These are phyloP conservation scores for Bothrops jararaca DNA, from an alignment of 2,113 vertebrate genomes.

Conservation along the genomic window DNA sequence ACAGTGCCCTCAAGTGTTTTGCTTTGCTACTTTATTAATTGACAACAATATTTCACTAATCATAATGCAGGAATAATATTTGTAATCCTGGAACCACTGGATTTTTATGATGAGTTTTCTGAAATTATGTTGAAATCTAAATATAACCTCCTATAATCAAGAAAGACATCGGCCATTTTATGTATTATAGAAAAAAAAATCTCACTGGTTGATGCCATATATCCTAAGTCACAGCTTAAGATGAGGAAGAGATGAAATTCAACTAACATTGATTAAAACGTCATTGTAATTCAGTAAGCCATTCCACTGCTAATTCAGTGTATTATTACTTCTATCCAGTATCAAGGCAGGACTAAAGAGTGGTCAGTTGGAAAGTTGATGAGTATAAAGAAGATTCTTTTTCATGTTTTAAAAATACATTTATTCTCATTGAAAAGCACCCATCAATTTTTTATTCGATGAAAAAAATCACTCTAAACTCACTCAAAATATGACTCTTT, in stretches of 20 bases:
- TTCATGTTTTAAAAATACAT: not conserved
- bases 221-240: not conserved
- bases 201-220: not conserved
- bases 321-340: not conserved
- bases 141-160: not conserved
- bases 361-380: not conserved
- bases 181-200: not conserved
- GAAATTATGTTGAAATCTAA: not conserved
- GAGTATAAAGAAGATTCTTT: not conserved
- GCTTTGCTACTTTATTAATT: slow-evolving; percentile 25
- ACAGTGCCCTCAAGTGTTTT: slow-evolving; percentile 37
- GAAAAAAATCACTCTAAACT: not conserved
- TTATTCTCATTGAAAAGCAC: not conserved
- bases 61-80: not conserved
- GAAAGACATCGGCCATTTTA: not conserved
- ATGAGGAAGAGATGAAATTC: not conserved
- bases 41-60: slow-evolving; percentile 21
- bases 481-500: not conserved
- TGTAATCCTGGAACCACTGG: not conserved
- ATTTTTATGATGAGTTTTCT: not conserved
- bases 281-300: not conserved
- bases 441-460: not conserved
- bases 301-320: not conserved
- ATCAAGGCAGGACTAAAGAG: not conserved
- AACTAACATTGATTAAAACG: not conserved